Percentiles rank a stretch among this genome's conserved stretches.
Conservation (phyloP, 2,888 invertebrate species). For the Lingula anatina region DNA sequence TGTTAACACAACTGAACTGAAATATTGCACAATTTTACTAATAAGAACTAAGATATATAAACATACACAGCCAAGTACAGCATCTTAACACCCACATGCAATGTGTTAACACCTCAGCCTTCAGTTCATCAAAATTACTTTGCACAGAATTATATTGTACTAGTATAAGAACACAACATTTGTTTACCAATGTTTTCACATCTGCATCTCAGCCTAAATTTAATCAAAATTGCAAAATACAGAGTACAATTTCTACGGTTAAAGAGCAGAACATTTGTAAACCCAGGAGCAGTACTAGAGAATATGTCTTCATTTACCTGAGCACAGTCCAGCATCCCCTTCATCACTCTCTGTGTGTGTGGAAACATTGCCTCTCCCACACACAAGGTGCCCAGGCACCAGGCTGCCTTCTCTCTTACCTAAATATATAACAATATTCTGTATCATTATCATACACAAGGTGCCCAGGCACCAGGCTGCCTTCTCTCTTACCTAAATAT, state of each 20-base stretch:
- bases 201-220: too few relatives aligned
- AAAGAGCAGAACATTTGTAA: not conserved
- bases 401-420: slow-evolving; percentile 65
- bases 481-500: too few relatives aligned
- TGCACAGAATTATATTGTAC: not conserved
- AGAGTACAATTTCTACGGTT: not conserved
- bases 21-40: not conserved
- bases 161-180: not conserved
- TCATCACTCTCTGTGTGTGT: slow-evolving; percentile 67
- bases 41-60: not conserved
- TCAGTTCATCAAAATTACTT: not conserved
- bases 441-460: too few relatives aligned
- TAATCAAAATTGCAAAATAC: not conserved
- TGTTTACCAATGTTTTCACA: too few relatives aligned
- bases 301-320: slow-evolving; percentile 59
- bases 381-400: slow-evolving; percentile 73
- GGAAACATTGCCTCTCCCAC: slow-evolving; percentile 72
- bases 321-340: slow-evolving; percentile 71
- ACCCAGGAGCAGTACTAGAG: not conserved
- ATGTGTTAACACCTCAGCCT: too few relatives aligned
- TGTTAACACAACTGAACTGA: not conserved
- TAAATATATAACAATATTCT: too few relatives aligned
- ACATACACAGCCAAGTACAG: not conserved
- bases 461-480: too few relatives aligned
- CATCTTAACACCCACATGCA: too few relatives aligned